Conservation (phyloP, 2,888 invertebrate genomes). For the Parasteatoda lunata region DNA sequence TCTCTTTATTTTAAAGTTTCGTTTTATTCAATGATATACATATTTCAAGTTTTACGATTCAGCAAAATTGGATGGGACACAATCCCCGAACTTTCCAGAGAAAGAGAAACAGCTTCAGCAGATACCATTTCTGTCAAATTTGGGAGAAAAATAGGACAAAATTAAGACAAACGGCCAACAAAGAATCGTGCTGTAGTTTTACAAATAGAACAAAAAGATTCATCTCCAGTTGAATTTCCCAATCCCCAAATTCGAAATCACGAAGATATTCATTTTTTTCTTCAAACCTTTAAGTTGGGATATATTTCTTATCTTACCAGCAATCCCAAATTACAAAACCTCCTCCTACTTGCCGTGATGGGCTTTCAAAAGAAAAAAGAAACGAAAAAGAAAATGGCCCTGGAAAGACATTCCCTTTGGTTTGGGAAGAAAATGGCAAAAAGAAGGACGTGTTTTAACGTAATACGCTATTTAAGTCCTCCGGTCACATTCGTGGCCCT, state of each 20-base stretch:
- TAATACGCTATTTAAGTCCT: conserved; percentile 57
- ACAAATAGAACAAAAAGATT: conserved; percentile 31
- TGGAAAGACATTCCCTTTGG: not conserved
- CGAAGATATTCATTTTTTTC: conserved; percentile 34
- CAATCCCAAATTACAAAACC: conserved; percentile 36
- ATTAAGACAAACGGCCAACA: conserved; percentile 46
- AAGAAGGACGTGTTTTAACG: conserved; percentile 18
- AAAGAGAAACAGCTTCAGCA: no score
- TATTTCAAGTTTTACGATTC: no score
- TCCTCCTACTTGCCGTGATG: conserved; percentile 19
- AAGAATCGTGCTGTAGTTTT: conserved; percentile 24
- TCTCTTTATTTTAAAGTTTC: no score
- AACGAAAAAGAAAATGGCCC: conserved; percentile 10
- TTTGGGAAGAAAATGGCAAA: not conserved
- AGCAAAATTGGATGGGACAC: no score
- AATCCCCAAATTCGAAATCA: conserved; percentile 13
- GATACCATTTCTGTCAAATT: not conserved
- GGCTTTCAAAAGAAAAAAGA: conserved; percentile 18
- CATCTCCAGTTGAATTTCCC: conserved; percentile 14
- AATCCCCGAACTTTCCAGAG: no score
- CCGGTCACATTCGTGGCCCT: conserved; percentile 52
- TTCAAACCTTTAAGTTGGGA: not conserved
- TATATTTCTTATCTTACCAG: conserved; percentile 16
- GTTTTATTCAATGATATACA: no score
- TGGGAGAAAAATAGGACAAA: conserved; percentile 4